phyloP scores from a whole-genome alignment of 2,113 vertebrate genomes.

The Anhinga anhinga region DNA sequence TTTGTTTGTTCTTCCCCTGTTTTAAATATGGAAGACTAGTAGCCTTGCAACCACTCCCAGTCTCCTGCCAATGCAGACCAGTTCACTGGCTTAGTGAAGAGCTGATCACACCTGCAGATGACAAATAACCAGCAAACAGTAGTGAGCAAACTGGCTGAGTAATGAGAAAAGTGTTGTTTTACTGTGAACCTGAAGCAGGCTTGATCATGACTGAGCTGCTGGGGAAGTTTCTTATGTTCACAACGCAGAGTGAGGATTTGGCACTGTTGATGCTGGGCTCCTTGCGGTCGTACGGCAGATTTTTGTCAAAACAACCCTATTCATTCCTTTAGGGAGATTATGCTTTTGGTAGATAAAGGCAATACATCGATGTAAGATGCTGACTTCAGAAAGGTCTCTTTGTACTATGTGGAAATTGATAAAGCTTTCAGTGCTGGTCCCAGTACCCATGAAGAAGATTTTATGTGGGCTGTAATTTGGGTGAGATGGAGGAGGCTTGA shows the following conservation, averaged over 20 bases:
- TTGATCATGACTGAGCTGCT: accelerated
- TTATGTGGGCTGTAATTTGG: not conserved
- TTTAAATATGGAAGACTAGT: not conserved
- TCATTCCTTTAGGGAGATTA: not conserved
- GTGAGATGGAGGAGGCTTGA: not conserved
- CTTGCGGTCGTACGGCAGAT: accelerated
- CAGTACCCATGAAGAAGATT: not conserved
- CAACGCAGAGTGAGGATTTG: not conserved
- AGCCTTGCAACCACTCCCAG: not conserved
- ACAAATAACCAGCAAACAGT: not conserved
- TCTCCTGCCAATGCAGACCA: not conserved
- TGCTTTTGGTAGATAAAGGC: not conserved
- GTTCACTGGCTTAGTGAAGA: not conserved
- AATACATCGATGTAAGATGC: accelerated
- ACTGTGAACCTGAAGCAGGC: not conserved
- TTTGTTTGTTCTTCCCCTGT: not conserved
- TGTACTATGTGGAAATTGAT: not conserved
- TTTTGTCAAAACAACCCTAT: not conserved
- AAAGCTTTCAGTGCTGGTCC: not conserved
- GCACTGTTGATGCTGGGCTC: not conserved
- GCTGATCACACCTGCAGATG: not conserved
- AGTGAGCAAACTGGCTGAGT: not conserved
- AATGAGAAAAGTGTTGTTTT: not conserved
- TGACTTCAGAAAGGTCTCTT: not conserved
- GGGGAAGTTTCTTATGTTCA: not conserved